Percentiles rank a stretch among this genome's conserved stretches.
Evolutionary conservation across 2,113 vertebrate species (phyloP).

Genomic region (Piaya cayana): DNA sequence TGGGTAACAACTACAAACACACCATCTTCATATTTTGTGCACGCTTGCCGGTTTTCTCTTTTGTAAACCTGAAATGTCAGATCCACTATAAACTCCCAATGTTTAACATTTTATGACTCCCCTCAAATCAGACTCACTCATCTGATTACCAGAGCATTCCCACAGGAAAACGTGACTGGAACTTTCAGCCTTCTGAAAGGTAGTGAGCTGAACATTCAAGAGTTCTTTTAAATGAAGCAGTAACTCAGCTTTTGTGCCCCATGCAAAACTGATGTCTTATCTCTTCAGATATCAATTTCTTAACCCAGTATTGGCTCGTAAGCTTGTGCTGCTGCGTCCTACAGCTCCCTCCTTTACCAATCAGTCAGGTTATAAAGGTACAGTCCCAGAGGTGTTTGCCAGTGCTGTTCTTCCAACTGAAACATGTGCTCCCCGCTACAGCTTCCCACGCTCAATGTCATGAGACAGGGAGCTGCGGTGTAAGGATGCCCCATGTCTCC

Average conservation of each 20-base stretch:
- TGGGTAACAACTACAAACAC: neutral
- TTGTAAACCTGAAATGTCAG: neutral
- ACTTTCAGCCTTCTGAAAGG: neutral
- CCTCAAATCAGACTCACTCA: neutral
- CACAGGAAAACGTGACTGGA: neutral
- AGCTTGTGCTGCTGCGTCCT: neutral
- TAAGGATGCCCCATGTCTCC: fast-evolving
- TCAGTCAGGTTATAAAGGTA: neutral
- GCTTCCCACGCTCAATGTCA: neutral
- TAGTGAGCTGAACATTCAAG: neutral
- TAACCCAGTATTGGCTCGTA: neutral
- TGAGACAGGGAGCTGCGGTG: neutral
- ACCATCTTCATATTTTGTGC: neutral
- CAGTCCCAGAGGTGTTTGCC: neutral
- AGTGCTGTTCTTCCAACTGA: neutral
- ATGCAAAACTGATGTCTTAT: neutral
- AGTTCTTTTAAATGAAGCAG: neutral
- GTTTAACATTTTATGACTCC: neutral
- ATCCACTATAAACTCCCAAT: neutral
- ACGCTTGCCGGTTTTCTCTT: neutral
- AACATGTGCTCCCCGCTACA: neutral
- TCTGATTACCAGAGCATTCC: neutral
- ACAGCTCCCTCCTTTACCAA: neutral
- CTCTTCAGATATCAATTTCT: neutral
- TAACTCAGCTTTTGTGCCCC: neutral